Evolutionary conservation across 1,140 invertebrate species (phyloP), one percentile per base, ranked within the genome.

Genomic region (Heliconius hewitsoni): DNA sequence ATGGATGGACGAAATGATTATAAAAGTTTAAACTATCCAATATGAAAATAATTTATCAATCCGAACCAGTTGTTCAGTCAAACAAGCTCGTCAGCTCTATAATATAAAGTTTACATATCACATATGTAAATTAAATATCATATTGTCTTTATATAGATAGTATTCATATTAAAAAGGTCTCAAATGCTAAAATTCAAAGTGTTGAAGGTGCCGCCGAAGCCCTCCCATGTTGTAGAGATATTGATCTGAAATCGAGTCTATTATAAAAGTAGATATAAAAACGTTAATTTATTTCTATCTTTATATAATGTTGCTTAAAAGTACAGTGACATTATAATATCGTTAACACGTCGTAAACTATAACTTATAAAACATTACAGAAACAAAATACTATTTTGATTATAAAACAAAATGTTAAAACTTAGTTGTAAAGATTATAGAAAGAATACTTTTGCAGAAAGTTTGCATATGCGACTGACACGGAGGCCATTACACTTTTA

Each of bases 141-240:
- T 23, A 57, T 11, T 6, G 8, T 66, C 57, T 3, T 66, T 27
- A 27, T 1, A 66, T 66, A 78, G 76, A 78, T 79, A 75, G 34
- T 46, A 46, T 42, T 74, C 73, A 82, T 71, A 78, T 71, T 77
- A 82, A 78, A 82, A 79, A 71, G 71, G 37, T 76, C 74, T n/a
- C 79, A 74, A 79, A 77, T 72, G 73, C 66, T 70, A 79, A 55
- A 23, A 71, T 75, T 78, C 72, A 55, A 75, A 71, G 46, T 37
- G 73, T 52, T 77, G 74, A 79, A 79, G 78, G 73, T 55, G 75
- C 70, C 74, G 73, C 76, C 19, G 42, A 11, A 76, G 81, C 77
- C 81, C 81, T 82, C 77, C 77, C 77, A 82, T 39, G 77, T 77
- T 79, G 74, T 60, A 73, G 52, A 23, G 74, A 78, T 81, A 81